These are phyloP conservation scores for Psilopogon haemacephalus DNA, from an alignment of 2,113 vertebrate species.

Conservation along the genomic window DNA sequence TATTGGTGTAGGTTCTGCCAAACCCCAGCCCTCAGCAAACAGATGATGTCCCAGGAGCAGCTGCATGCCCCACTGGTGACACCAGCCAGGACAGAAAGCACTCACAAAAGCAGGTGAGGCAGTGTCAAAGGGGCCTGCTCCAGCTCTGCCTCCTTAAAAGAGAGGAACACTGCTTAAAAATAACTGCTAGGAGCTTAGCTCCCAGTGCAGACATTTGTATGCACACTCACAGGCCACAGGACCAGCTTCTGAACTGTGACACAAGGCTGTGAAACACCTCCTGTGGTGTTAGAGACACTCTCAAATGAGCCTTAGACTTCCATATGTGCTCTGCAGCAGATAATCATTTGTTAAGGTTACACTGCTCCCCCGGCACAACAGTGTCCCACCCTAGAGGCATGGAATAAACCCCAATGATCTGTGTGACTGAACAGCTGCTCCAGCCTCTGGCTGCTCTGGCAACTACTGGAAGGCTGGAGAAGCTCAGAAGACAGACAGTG, in stretches of 20 bases:
- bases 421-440: not conserved
- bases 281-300: not conserved
- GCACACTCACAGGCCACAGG: not conserved
- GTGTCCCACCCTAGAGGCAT: not conserved
- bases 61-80: not conserved
- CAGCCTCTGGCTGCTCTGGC: not conserved
- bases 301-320: not conserved
- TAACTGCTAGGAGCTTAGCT: not conserved
- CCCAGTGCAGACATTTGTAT: not conserved
- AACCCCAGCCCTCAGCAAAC: not conserved
- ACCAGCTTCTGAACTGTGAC: not conserved
- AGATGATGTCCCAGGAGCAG: not conserved
- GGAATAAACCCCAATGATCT: not conserved
- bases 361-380: not conserved
- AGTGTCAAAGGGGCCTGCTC: not conserved
- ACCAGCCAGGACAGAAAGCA: not conserved
- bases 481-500: not conserved
- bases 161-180: not conserved
- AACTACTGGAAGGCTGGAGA: not conserved
- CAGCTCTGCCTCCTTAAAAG: not conserved
- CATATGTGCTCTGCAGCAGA: not conserved
- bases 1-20: not conserved
- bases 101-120: not conserved
- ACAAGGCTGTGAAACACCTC: not conserved
- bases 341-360: not conserved